Conservation (phyloP, 1,140 invertebrate species). For the Panulirus ornatus region DNA sequence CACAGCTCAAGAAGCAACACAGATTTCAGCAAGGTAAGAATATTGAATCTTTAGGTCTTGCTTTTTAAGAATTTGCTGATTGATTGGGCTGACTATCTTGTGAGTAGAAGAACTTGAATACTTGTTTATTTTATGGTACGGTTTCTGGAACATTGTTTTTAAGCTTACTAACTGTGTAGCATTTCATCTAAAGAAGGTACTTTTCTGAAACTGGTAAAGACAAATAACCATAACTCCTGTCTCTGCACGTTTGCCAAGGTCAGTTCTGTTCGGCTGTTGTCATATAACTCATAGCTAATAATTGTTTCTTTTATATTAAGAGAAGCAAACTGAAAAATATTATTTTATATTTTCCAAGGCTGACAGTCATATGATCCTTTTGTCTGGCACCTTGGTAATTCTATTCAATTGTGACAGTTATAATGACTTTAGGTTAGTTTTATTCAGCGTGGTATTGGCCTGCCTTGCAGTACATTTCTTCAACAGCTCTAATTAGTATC, state of each 20-base stretch:
- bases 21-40: slow-evolving; percentile 76
- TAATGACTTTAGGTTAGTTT: too few relatives aligned
- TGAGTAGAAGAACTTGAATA: not conserved
- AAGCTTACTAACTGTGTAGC: not conserved
- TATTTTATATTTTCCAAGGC: too few relatives aligned
- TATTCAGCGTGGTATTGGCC: too few relatives aligned
- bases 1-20: slow-evolving; percentile 79
- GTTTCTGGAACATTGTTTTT: not conserved
- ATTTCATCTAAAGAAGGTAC: not conserved
- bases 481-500: too few relatives aligned
- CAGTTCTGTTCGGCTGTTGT: not conserved
- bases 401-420: too few relatives aligned
- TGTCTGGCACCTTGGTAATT: too few relatives aligned
- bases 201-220: not conserved
- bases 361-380: too few relatives aligned
- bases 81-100: not conserved
- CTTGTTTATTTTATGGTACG: not conserved
- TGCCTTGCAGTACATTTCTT: too few relatives aligned
- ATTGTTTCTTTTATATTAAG: too few relatives aligned
- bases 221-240: not conserved
- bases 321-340: too few relatives aligned
- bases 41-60: not conserved
- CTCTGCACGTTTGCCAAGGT: not conserved
- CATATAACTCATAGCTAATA: too few relatives aligned
- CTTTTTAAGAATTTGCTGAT: not conserved